Evolutionary conservation across 2,888 invertebrate genomes (phyloP), one percentile per base, ranked within the genome.

Genomic region (Mactromeris polynyma): DNA sequence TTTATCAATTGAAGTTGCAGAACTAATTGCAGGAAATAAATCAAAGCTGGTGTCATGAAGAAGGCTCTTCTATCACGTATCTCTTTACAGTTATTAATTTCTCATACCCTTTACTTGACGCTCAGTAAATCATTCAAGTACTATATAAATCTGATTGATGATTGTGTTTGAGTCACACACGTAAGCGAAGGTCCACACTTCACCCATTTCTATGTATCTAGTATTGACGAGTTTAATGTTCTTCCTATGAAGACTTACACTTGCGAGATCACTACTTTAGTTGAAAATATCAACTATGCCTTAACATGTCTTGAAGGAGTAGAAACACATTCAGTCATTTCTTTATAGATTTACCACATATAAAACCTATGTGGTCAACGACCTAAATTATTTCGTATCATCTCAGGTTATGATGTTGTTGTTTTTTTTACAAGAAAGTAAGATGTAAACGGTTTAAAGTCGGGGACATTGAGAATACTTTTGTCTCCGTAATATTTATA

Each of bases 1-100:
- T 46, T 64, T 7, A 26, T 64, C 58, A 26, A 9, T 26, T 64
- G 26, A 2, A 11, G 17, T 46, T 2, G 46, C 46, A 46, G 7
- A n/a, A 64, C 21, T 58, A 58, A 58, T n/a, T n/a, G 21, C 58
- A 58, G 58, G 54, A 58, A 58, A n/a, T 58, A 58, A 58, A 58
- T 64, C 11, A 2, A n/a, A 14, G 11, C n/a, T 7, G 9, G n/a
- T 64, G 26, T 6, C 26, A 2, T 26, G 58, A 26, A 26, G 58
- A 9, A 64, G 26, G 7, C 21, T n/a, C 58, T 2, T 54, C 54
- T 64, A 46, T 46, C 46, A 64, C 58, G 58, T 64, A n/a, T 64
- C 6, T 26, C 58, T 64, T 9, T 64, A 26, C 58, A 4, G 58
- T 3, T 7, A 64, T 64, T 64, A 64, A 64, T 26, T 9, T 26